Evolutionary conservation across 2,888 invertebrate species (phyloP), one percentile per base, ranked within the genome.

Genomic region (Torymus texanus): DNA sequence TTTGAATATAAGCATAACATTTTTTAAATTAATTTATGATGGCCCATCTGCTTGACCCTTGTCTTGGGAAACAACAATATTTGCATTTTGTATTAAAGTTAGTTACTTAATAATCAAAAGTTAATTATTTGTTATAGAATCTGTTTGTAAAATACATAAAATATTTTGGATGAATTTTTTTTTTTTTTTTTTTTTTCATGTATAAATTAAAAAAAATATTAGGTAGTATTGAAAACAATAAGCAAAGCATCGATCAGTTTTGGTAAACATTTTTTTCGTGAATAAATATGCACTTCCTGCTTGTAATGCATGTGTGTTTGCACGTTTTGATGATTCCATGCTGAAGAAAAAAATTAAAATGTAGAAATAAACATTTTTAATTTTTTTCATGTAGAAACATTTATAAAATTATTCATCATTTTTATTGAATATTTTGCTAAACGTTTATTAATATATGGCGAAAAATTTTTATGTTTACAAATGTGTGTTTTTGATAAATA

Each of bases 231-330:
- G 21, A 51, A 70, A 68, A 70, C 24, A n/a, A 68, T 14, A 81
- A 67, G 78, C 80, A 80, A 82, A 82, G 80, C 82, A 82, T 82
- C 80, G 82, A 82, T 82, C 80, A 78, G n/a, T 72, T 77, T 79
- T 70, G 29, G 53, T 55, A 53, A 74, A 66, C 41, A 53, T 18
- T 58, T 53, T 66, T 74, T 66, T 59, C 61, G 8, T 70, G 53
- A 58, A 75, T 61, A 68, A 63, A 21, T 68, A 59, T 74, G 76
- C 73, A 72, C 78, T 70, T 65, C n/a, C 53, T 76, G 76, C 79
- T 74, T 79, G 72, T 61, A 63, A 71, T 81, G 79, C 75, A 79
- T 79, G 79, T 66, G 16, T 70, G 79, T 81, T 76, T 79, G 79
- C 79, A 82, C 70, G 82, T 78, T 82, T 79, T 81, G 58, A 59